A percentile compares a stretch with the other conserved stretches of the same genome.
Evolutionary conservation across 2,113 vertebrate genomes (phyloP).

Genomic region (Lamprologus ornatipinnis): DNA sequence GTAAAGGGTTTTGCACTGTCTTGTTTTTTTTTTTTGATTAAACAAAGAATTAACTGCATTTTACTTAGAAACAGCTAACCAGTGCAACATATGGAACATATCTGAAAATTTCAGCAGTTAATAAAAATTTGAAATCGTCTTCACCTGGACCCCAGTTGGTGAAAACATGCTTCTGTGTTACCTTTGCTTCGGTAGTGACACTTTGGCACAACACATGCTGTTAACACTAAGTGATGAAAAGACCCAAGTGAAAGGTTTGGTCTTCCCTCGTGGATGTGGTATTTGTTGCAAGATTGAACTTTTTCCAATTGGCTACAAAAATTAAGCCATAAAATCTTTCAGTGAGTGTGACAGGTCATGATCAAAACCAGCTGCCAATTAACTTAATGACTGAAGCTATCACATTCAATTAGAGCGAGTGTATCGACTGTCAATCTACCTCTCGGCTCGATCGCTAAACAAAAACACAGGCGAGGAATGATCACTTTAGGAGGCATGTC

Average conservation of each 20-base stretch:
- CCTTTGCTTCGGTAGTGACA: background rate
- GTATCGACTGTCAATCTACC: slow-evolving; percentile 47
- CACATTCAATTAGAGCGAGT: slow-evolving; percentile 61
- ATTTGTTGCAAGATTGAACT: background rate
- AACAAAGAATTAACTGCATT: background rate
- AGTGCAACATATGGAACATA: background rate
- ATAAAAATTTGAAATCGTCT: background rate
- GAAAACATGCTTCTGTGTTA: background rate
- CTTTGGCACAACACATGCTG: background rate
- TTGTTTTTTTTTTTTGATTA: background rate
- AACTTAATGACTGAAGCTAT: slow-evolving; percentile 66
- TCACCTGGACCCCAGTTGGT: background rate
- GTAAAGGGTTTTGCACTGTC: background rate
- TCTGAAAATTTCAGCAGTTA: background rate
- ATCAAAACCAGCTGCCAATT: slow-evolving; percentile 68
- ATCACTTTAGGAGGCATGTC: slow-evolving; percentile 54
- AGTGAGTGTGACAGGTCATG: slow-evolving; percentile 46
- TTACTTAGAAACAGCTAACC: background rate
- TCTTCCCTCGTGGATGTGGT: background rate
- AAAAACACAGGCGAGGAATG: slow-evolving; percentile 49
- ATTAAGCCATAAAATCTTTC: slow-evolving; percentile 48
- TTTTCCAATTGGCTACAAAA: slow-evolving; percentile 33
- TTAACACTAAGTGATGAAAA: slow-evolving; percentile 24
- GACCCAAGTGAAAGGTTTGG: background rate
- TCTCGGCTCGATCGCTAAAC: slow-evolving; percentile 27